Percentiles rank a stretch among this genome's conserved stretches.
Evolutionary conservation across 2,797 vertebrate species (phyloP).

Genomic region (Melanotaenia parkinsoni): DNA sequence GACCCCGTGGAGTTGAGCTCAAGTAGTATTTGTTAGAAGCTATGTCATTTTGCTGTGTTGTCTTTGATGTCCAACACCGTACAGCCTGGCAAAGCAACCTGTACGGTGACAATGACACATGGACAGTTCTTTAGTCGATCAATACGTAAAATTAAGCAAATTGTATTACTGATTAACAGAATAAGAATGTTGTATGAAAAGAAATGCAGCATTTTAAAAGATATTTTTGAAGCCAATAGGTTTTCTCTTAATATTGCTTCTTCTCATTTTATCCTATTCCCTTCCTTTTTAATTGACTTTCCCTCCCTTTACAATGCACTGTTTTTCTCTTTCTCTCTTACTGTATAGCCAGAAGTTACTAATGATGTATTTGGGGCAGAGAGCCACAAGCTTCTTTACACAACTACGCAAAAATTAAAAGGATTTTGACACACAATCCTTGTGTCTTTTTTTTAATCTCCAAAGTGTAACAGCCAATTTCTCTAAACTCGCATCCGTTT

Average conservation of each 20-base stretch:
- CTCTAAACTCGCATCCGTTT: constrained; percentile 36
- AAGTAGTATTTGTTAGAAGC: constrained; percentile 52
- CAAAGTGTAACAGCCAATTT: constrained; percentile 48
- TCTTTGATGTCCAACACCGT: constrained; percentile 52
- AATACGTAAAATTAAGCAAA: not conserved
- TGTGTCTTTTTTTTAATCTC: constrained; percentile 50
- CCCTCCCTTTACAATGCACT: constrained; percentile 12
- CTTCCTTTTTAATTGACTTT: not conserved
- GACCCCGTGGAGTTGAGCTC: constrained; percentile 60
- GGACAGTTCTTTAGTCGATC: not conserved
- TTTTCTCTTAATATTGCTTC: not conserved
- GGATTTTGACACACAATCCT: constrained; percentile 48
- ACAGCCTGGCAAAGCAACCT: constrained; percentile 19
- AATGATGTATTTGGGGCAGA: constrained; percentile 55
- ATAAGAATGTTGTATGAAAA: not conserved
- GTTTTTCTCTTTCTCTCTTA: constrained; percentile 31
- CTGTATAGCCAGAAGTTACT: constrained; percentile 46
- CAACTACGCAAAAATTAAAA: constrained; percentile 40
- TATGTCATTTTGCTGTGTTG: constrained; percentile 52
- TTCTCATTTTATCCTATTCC: constrained; percentile 9
- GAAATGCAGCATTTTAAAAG: not conserved
- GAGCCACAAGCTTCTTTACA: constrained; percentile 25
- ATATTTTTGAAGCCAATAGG: not conserved
- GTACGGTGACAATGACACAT: constrained; percentile 26
- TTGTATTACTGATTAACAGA: not conserved